Conservation (phyloP, 2,113 vertebrate genomes). For the Zeus faber region DNA sequence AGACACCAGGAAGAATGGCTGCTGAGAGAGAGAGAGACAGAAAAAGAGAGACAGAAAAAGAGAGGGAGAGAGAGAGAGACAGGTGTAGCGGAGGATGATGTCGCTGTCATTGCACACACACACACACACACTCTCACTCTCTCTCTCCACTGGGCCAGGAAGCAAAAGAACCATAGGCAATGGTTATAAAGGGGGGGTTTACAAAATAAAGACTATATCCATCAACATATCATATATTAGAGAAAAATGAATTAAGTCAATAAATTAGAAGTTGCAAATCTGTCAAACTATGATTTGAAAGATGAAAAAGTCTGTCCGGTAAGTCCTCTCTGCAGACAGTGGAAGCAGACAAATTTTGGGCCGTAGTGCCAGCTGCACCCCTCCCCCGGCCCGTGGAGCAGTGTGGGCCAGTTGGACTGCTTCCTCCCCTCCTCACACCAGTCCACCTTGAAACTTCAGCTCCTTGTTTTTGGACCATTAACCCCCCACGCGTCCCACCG, state of each 20-base stretch:
- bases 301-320: conserved; percentile 50
- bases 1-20: neutral
- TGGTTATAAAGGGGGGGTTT: conserved; percentile 31
- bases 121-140: conserved; percentile 7
- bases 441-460: conserved; percentile 14
- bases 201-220: conserved; percentile 64
- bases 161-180: conserved; percentile 37
- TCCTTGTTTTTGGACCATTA: no score
- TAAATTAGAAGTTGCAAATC: conserved; percentile 67
- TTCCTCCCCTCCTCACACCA: conserved; percentile 13
- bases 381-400: no score
- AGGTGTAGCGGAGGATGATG: no score
- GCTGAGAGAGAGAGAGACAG: no score
- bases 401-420: conserved; percentile 19
- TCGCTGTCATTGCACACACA: neutral
- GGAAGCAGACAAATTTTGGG: conserved; percentile 47
- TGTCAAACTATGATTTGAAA: conserved; percentile 64
- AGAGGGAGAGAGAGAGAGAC: no score
- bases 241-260: conserved; percentile 52
- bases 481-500: no score
- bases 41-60: no score
- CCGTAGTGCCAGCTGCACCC: conserved; percentile 36
- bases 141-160: neutral
- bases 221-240: conserved; percentile 65
- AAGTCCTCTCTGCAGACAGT: conserved; percentile 54